phyloP scores from a whole-genome alignment of 2,888 invertebrate genomes.

The Bedellia somnulentella region DNA sequence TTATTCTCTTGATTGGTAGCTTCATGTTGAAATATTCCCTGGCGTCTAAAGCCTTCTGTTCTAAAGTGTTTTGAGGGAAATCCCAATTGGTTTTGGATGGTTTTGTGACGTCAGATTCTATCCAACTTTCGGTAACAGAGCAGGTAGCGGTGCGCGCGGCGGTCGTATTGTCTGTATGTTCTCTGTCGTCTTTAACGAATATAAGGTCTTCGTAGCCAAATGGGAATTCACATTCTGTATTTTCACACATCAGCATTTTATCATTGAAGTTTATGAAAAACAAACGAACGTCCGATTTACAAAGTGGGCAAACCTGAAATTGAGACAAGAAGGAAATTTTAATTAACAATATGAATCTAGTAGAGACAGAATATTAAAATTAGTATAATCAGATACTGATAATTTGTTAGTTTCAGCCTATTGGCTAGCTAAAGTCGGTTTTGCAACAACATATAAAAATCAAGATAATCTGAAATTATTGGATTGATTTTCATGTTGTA shows the following conservation, averaged over 20 bases:
- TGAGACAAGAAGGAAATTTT: background rate
- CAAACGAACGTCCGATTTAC: constrained; percentile 19
- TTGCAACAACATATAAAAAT: no score
- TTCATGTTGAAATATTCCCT: constrained; percentile 4
- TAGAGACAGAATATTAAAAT: no score
- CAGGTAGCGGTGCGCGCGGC: background rate
- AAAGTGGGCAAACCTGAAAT: constrained; percentile 33
- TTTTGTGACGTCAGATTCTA: constrained; percentile 15
- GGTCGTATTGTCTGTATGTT: background rate
- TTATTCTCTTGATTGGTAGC: constrained; percentile 7
- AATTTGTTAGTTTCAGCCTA: no score
- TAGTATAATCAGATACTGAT: no score
- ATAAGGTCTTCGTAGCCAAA: constrained; percentile 27
- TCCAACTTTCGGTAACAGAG: constrained; percentile 18
- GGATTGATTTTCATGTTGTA: no score
- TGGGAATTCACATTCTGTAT: constrained; percentile 29
- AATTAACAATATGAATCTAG: background rate
- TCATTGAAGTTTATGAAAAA: constrained; percentile 29
- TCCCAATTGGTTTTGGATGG: constrained; percentile 1
- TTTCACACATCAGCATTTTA: constrained; percentile 34
- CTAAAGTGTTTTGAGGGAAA: no score
- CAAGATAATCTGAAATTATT: no score
- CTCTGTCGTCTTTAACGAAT: constrained; percentile 18
- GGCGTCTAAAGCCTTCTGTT: constrained; percentile 5
- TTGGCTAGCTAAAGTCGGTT: no score